Evolutionary conservation across 2,888 invertebrate genomes (phyloP), one percentile per base, ranked within the genome.

Genomic region (Geophilus truncorum): DNA sequence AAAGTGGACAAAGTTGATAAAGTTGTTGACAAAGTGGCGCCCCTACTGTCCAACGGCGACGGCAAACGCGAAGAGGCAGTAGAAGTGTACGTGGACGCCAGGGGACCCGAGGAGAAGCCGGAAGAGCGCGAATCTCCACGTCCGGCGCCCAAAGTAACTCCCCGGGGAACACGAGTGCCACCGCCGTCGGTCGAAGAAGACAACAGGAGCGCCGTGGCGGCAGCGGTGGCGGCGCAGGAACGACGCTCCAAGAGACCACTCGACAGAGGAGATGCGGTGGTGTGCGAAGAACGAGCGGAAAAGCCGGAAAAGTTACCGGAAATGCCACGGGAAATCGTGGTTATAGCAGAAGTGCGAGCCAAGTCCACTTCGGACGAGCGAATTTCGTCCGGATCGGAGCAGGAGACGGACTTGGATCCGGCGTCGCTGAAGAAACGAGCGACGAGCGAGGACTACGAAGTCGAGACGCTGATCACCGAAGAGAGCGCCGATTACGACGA

Each of bases 401-500:
- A 78, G 21, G 82, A 82, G 12, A 18, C 78, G 23, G 75, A 77
- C 10, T 82, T 40, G 7, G 82, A 80, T 57, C 81, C 82, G 10
- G 81, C 77, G 21, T 70, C 75, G 23, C 77, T 82, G 4, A 82
- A 82, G 45, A 79, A 80, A 12, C 25, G 76, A 25, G 78, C 77
- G 15, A 81, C 77, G 28, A 57, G 78, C 23, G 81, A 82, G 23
- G 82, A 82, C 40, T 78, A 78, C 18, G 82, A 82, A 62, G 81
- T 81, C 21, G 82, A 82, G 75, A 82, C 82, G 9, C 70, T 82
- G 23, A 78, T 82, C 12, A 45, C 77, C 3, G 82, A 82, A 36
- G 82, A 82, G 34, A 78, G 77, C 15, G 70, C 70, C 70, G 80
- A 80, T 12, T 82, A 82, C 12, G 80, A 78, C 45, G 82, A 82